A percentile compares a stretch with the other conserved stretches of the same genome.
Conservation (phyloP, 2,888 invertebrate species). For the Drosophila macrospina region DNA sequence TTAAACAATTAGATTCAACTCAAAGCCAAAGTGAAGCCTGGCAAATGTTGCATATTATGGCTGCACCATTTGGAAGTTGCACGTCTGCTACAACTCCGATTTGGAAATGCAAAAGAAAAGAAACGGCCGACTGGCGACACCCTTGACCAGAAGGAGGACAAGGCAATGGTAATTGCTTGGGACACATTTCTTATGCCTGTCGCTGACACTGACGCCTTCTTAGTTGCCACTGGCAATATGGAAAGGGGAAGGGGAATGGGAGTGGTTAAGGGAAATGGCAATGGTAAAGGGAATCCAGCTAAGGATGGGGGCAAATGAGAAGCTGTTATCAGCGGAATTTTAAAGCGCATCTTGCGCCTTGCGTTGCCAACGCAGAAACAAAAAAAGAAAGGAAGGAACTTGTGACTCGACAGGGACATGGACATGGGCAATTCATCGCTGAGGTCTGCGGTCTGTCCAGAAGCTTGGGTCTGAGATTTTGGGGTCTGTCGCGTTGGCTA, state of each 20-base stretch:
- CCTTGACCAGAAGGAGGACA: constrained; percentile 42
- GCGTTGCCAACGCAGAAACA: constrained; percentile 26
- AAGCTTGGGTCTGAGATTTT: not conserved
- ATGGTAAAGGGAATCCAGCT: not conserved
- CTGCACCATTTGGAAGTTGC: constrained; percentile 21
- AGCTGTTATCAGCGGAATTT: constrained; percentile 75
- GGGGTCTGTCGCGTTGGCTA: constrained; percentile 52
- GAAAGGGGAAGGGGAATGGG: not conserved
- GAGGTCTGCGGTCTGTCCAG: constrained; percentile 27
- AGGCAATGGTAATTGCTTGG: constrained; percentile 63
- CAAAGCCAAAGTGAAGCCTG: not conserved
- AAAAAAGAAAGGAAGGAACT: constrained; percentile 12
- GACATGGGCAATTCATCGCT: constrained; percentile 72
- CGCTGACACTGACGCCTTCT: constrained; percentile 76
- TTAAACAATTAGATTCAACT: not conserved
- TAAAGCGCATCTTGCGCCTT: constrained; percentile 70
- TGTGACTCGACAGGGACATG: constrained; percentile 40
- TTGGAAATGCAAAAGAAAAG: constrained; percentile 26
- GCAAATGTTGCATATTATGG: constrained; percentile 15
- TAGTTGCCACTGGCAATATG: constrained; percentile 49
- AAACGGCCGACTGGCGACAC: constrained; percentile 24
- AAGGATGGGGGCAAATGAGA: not conserved
- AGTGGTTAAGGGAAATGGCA: not conserved
- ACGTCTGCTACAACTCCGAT: constrained; percentile 20
- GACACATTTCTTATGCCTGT: constrained; percentile 77